Conservation (phyloP, 2,113 vertebrate species). For the Galeopterus variegatus region DNA sequence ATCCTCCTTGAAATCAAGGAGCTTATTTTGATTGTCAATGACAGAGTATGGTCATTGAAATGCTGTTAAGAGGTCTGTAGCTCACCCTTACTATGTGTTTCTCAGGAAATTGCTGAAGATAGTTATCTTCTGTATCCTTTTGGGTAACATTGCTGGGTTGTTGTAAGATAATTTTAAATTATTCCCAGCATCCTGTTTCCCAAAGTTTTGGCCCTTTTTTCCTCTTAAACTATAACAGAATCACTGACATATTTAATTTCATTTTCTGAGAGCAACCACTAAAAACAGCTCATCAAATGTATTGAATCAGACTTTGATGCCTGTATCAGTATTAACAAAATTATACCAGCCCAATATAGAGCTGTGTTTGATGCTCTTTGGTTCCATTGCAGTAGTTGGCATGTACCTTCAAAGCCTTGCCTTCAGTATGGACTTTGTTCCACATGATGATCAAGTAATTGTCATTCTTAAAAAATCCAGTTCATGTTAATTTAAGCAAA, state of each 20-base stretch:
- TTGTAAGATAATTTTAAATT: background rate
- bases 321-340: background rate
- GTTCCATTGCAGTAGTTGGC: background rate
- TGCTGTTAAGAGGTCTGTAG: background rate
- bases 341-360: background rate
- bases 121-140: background rate
- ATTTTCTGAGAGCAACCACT: background rate
- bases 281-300: background rate
- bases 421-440: background rate
- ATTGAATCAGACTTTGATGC: background rate
- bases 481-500: background rate
- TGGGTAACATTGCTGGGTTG: background rate
- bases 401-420: background rate
- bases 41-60: background rate
- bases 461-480: background rate
- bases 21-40: background rate
- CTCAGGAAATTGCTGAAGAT: background rate
- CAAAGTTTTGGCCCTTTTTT: background rate
- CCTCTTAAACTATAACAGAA: background rate
- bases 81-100: background rate
- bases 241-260: background rate
- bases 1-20: background rate
- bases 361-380: too few species aligned
- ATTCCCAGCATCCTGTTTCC: background rate
- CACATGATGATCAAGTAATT: background rate